phyloP scores from a whole-genome alignment of 2,113 vertebrate genomes.

The Eurypyga helias region DNA sequence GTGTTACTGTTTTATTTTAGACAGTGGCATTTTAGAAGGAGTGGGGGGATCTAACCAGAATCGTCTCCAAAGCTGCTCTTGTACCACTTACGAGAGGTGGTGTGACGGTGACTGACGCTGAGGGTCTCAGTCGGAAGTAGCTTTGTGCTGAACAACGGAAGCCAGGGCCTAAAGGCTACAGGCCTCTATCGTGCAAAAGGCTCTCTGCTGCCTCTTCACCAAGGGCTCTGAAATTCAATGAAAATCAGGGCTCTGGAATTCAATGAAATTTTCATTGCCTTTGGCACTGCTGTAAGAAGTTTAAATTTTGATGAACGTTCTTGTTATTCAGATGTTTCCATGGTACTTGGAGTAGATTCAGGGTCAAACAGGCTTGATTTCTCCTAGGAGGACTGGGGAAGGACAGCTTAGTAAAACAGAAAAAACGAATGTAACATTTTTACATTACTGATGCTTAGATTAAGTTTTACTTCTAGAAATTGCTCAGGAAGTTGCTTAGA shows the following conservation, averaged over 20 bases:
- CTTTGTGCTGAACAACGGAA: not conserved
- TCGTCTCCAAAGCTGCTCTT: not conserved
- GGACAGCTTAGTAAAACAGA: not conserved
- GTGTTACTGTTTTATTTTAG: not conserved
- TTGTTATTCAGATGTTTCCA: constrained; percentile 49
- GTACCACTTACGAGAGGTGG: not conserved
- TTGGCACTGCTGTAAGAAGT: constrained; percentile 44
- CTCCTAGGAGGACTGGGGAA: not conserved
- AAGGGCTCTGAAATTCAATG: not conserved
- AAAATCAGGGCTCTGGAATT: constrained; percentile 17
- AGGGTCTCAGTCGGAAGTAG: constrained; percentile 23
- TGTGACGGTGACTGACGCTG: not conserved
- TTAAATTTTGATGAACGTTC: constrained; percentile 63
- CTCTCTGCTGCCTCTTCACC: not conserved
- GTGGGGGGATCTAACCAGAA: not conserved
- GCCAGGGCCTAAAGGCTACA: not conserved
- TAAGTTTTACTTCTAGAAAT: not conserved
- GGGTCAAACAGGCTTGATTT: constrained; percentile 24
- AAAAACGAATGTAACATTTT: not conserved
- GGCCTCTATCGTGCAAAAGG: not conserved
- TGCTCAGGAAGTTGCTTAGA: not conserved
- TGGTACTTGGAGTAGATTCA: not conserved
- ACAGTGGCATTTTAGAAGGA: not conserved
- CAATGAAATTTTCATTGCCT: constrained; percentile 63
- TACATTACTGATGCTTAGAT: not conserved